Base-by-base conservation (phyloP, 2,797 vertebrate genomes). In the Cynopterus sphinx region DNA sequence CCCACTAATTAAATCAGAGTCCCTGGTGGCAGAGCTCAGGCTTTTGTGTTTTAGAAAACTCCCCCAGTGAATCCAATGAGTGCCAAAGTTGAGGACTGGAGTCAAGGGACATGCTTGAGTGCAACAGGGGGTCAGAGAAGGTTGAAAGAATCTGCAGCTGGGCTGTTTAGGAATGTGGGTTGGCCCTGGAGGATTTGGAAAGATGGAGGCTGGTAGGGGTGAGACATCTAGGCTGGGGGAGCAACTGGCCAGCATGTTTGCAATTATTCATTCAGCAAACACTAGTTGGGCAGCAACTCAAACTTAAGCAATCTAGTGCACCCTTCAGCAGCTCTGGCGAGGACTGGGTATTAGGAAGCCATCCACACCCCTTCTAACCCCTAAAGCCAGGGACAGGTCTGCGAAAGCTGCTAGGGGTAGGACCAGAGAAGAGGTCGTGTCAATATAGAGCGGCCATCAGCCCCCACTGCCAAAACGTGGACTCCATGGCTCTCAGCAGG, bases 401-500 rank as follows among this genome's bases (percentile, higher is more conserved):
- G 13, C 24, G 81, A 51, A 53, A 86, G 89, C 65, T 71, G 22
- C 79, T 65, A 41, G 46, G 12, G 11, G 24, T 43, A 39, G 59
- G 41, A 11, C 31, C 84, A 53, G 61, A 59, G 49, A 19, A n/a
- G 28, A 83, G 15, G 28, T 26, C 21, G 19, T 43, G 6, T 28
- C 46, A 15, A 1, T 49, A 49, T 49, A 49, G 15, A 49, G 15
- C 5, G 15, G 49, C 49, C 77, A 21, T 5, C 74, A 24, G 22
- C 17, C 21, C 49, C 13, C 16, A 12, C 39, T 8, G 1, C 10
- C 6, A 5, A 26, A 68, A 26, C 57, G 10, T 1, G 10, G 24
- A 43, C 7, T 26, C 65, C 13, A 13, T 0, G 2, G 21, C 21
- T 51, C 51, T 36, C 16, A 15, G 19, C 0, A 0, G 36, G 1